Evolutionary conservation across 2,113 vertebrate species (phyloP).

Genomic region (Ammodytes dubius): DNA sequence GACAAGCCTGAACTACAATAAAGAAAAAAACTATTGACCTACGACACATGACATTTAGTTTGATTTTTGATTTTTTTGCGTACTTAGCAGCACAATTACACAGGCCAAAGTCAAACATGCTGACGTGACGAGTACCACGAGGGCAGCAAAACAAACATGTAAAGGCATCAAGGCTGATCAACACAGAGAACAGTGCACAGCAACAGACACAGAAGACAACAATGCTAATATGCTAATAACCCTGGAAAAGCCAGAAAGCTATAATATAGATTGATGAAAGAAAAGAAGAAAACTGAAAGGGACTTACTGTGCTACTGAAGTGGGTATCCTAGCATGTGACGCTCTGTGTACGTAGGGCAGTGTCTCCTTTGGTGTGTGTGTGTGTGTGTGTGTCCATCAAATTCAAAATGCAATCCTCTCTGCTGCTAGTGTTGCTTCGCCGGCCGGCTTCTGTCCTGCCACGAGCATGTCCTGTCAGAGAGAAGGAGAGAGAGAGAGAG

Average conservation of each 20-base stretch:
- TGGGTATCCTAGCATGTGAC: slow-evolving; percentile 12
- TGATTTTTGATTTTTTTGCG: not conserved
- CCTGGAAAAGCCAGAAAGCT: slow-evolving; percentile 4
- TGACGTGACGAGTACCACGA: not conserved
- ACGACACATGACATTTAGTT: not conserved
- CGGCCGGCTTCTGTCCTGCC: slow-evolving; percentile 63
- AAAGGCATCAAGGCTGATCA: slow-evolving; percentile 10
- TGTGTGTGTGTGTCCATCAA: slow-evolving; percentile 23
- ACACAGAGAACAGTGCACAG: slow-evolving; percentile 2
- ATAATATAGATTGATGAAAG: not conserved
- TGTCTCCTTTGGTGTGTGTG: slow-evolving; percentile 4
- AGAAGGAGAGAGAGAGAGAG: slow-evolving; percentile 33
- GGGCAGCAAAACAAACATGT: not conserved
- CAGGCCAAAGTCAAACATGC: slow-evolving; percentile 4
- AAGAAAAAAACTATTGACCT: not conserved
- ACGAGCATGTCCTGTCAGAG: slow-evolving; percentile 58
- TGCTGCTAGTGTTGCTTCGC: slow-evolving; percentile 49
- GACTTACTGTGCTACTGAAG: slow-evolving; percentile 58
- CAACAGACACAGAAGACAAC: not conserved
- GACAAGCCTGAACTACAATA: not conserved
- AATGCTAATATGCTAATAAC: slow-evolving; percentile 62
- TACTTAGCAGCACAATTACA: not conserved
- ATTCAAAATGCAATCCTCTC: slow-evolving; percentile 25
- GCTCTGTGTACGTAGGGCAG: not conserved
- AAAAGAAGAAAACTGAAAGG: slow-evolving; percentile 19